Conservation (phyloP, 2,113 vertebrate species). For the Cyphomyrus plagiostoma region DNA sequence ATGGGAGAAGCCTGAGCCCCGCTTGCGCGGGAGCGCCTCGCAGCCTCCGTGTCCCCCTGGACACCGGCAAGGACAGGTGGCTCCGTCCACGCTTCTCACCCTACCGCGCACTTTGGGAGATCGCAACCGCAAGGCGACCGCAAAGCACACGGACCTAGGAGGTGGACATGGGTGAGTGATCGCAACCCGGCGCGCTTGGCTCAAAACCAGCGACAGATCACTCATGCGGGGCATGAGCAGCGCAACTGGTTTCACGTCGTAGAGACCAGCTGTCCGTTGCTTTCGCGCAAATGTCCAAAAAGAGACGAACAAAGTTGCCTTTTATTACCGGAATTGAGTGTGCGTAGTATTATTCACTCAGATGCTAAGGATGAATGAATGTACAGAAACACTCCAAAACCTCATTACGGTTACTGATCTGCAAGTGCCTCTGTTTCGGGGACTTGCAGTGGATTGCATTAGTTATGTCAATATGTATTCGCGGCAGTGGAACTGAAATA, state of each 20-base stretch:
- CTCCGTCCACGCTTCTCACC: background rate
- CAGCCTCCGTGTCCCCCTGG: background rate
- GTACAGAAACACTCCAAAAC: background rate
- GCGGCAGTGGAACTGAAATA: background rate
- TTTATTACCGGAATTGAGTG: background rate
- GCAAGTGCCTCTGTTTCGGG: background rate
- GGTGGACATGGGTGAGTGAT: slow-evolving; percentile 1
- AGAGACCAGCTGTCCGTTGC: background rate
- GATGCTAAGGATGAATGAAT: background rate
- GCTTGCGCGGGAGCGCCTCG: background rate
- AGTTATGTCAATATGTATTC: background rate
- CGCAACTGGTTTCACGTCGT: background rate
- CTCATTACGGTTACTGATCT: background rate
- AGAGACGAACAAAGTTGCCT: background rate
- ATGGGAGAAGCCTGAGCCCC: background rate
- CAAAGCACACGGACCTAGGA: background rate
- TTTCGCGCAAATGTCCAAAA: background rate
- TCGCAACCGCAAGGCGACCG: background rate
- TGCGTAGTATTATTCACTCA: background rate
- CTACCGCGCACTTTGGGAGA: background rate
- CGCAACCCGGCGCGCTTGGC: background rate
- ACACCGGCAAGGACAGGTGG: background rate
- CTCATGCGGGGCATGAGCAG: background rate
- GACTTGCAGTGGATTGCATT: background rate
- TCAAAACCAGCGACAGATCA: background rate